phyloP scores from a whole-genome alignment of 1,140 invertebrate genomes.

The Heliconius nattereri region DNA sequence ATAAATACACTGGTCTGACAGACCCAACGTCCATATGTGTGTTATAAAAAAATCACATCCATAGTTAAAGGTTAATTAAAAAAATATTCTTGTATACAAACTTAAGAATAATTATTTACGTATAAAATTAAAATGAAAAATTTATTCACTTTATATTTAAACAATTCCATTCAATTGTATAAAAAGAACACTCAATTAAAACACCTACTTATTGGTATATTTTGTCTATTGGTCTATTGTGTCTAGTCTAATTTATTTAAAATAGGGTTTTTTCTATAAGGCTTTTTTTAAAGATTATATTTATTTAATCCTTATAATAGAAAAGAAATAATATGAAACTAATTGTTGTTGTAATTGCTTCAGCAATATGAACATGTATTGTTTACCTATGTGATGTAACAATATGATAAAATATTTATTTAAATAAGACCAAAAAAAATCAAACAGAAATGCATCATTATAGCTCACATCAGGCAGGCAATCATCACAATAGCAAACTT shows the following conservation, averaged over 20 bases:
- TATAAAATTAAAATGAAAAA: no score
- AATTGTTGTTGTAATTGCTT: not conserved
- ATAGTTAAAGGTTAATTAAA: no score
- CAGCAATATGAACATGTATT: not conserved
- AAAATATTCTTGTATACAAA: no score
- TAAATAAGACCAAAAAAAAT: conserved; percentile 14
- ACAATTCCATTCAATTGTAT: not conserved
- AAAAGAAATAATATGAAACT: not conserved
- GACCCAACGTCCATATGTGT: no score
- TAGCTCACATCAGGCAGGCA: conserved; percentile 83
- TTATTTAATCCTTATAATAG: not conserved
- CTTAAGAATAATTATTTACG: no score
- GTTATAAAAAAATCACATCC: no score
- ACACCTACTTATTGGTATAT: not conserved
- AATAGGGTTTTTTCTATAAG: not conserved
- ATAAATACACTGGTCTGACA: no score
- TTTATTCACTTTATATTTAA: not conserved
- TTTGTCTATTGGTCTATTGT: no score
- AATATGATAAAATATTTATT: conserved; percentile 14
- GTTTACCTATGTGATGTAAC: not conserved
- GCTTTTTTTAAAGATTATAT: not conserved
- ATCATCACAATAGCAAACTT: conserved; percentile 88
- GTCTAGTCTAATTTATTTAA: not conserved
- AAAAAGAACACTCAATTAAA: not conserved
- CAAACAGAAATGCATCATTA: conserved; percentile 26